A percentile compares a stretch with the other conserved stretches of the same genome.
Conservation (phyloP, 2,797 vertebrate genomes). For the Xiphorhynchus erythropygius region DNA sequence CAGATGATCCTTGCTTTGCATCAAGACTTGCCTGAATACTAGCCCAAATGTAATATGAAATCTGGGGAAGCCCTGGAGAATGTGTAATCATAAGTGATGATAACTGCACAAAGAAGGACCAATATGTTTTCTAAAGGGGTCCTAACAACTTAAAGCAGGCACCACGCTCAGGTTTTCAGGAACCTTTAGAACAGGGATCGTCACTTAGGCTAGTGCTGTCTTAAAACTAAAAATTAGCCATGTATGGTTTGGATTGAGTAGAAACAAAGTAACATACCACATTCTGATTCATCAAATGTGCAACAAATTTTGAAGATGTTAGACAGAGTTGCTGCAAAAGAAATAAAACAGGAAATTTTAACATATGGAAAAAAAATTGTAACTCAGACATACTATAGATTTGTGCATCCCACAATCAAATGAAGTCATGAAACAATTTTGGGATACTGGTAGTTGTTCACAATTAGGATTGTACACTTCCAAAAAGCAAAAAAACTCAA, state of each 20-base stretch:
- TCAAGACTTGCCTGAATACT: not conserved
- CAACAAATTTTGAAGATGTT: slow-evolving; percentile 95
- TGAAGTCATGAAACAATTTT: not conserved
- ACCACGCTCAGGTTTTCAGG: not conserved
- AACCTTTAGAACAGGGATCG: not conserved
- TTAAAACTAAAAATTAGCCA: not conserved
- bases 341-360: not conserved
- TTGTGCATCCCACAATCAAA: not conserved
- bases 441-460: not conserved
- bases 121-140: not conserved
- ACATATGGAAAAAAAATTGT: not conserved
- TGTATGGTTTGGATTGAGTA: not conserved
- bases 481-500: not conserved
- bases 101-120: not conserved
- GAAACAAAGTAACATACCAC: slow-evolving; percentile 84
- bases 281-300: slow-evolving; percentile 98
- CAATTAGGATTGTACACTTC: not conserved
- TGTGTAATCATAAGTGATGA: fast-evolving
- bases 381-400: not conserved
- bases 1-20: not conserved
- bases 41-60: not conserved
- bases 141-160: not conserved
- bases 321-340: slow-evolving; percentile 92
- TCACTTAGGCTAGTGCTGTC: not conserved
- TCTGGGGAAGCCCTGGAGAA: not conserved